Conservation (phyloP, 1,140 invertebrate species). For the Scylla paramamosain region DNA sequence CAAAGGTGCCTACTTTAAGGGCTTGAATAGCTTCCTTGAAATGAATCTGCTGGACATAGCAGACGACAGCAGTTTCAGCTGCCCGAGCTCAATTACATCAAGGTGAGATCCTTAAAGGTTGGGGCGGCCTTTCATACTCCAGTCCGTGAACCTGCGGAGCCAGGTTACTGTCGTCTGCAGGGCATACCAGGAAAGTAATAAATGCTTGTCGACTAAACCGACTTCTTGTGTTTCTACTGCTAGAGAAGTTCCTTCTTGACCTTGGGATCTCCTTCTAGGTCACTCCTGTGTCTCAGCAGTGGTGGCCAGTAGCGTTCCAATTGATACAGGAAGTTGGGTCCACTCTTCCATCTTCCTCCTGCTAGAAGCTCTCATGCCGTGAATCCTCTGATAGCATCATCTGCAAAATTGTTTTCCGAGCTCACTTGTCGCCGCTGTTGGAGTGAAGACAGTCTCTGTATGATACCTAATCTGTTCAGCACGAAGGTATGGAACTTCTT, state of each 20-base stretch:
- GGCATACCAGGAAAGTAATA: background rate
- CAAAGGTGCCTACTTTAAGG: no score
- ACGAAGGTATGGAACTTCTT: slow-evolving; percentile 37
- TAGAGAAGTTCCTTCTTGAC: background rate
- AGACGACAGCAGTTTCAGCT: no score
- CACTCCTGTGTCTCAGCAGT: background rate
- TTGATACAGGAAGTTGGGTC: background rate
- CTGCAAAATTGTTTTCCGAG: background rate
- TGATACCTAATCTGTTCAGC: background rate
- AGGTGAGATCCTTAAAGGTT: no score
- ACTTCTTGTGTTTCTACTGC: background rate
- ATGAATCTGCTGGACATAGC: no score
- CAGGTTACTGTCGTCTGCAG: no score
- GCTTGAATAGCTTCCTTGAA: no score
- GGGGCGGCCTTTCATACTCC: no score
- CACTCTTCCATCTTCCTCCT: no score
- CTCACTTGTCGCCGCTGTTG: background rate
- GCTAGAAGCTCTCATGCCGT: background rate
- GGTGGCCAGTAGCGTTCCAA: background rate
- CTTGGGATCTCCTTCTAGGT: background rate
- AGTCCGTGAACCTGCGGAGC: no score
- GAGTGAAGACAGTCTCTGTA: background rate
- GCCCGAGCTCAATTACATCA: no score
- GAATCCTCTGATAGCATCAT: background rate
- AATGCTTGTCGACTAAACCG: background rate